Evolutionary conservation across 2,888 invertebrate genomes (phyloP).

Genomic region (Gymnoscelis rufifasciata): DNA sequence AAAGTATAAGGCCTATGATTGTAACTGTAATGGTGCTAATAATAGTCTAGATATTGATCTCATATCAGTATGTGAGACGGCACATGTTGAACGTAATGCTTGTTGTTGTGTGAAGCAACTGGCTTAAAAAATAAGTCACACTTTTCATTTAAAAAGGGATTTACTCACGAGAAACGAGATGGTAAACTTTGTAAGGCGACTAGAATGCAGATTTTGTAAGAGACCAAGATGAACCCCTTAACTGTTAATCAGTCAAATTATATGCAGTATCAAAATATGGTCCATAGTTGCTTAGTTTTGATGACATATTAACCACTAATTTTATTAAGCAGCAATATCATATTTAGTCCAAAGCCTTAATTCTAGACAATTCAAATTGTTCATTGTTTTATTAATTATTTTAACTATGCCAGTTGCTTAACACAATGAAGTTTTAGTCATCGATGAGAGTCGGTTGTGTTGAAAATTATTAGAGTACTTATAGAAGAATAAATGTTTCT

Average conservation of each 20-base stretch:
- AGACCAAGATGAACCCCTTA: too few relatives aligned
- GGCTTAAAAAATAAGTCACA: neutral
- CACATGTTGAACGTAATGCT: slow-evolving; percentile 44
- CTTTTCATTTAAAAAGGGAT: too few relatives aligned
- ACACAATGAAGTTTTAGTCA: slow-evolving; percentile 37
- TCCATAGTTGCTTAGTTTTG: too few relatives aligned
- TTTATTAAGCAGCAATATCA: too few relatives aligned
- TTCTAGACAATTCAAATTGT: neutral
- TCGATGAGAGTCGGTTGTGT: slow-evolving; percentile 70
- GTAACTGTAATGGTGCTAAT: slow-evolving; percentile 75
- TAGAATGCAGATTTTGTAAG: too few relatives aligned
- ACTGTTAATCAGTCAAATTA: too few relatives aligned
- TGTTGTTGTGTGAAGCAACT: slow-evolving; percentile 6
- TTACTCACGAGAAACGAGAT: too few relatives aligned
- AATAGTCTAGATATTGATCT: slow-evolving; percentile 73
- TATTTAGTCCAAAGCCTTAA: too few relatives aligned
- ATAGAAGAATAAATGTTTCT: slow-evolving; percentile 70
- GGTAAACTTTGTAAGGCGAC: too few relatives aligned
- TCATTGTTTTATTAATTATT: too few relatives aligned
- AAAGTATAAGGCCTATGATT: slow-evolving; percentile 71
- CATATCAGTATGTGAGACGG: slow-evolving; percentile 68
- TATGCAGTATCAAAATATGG: too few relatives aligned
- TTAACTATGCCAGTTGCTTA: slow-evolving; percentile 7
- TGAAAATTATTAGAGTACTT: slow-evolving; percentile 69
- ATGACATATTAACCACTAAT: too few relatives aligned